phyloP scores from a whole-genome alignment of 92 coral and sea anemone genomes.

The Pocillopora meandrina region DNA sequence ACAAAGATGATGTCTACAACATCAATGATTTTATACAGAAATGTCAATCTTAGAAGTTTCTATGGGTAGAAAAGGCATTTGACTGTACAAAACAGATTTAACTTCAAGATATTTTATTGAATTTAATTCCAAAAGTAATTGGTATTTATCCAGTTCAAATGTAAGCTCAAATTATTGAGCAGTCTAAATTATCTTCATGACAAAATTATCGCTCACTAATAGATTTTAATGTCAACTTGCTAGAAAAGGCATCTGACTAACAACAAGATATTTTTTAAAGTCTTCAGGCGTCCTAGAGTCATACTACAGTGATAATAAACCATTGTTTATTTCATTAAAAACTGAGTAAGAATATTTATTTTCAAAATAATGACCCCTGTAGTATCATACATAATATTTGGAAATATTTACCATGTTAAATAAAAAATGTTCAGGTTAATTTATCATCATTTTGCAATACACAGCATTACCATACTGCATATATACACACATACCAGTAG shows the following conservation, averaged over 20 bases:
- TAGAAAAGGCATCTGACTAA: conserved; percentile 32
- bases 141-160: too few relatives aligned
- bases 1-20: conserved; percentile 40
- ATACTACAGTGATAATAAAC: conserved; percentile 72
- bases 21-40: conserved; percentile 52
- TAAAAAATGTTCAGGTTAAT: background rate
- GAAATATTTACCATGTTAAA: background rate
- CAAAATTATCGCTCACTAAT: conserved; percentile 58
- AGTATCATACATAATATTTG: conserved; percentile 29
- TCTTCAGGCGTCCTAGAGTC: conserved; percentile 59
- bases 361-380: background rate
- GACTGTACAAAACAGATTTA: conserved; percentile 44
- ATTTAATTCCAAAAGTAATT: too few relatives aligned
- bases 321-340: conserved; percentile 50
- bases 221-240: conserved; percentile 32
- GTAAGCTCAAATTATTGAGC: too few relatives aligned
- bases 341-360: conserved; percentile 15
- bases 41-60: conserved; percentile 61
- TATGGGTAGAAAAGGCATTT: too few relatives aligned
- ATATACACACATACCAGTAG: background rate
- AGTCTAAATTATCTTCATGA: too few relatives aligned
- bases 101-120: too few relatives aligned
- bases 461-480: conserved; percentile 8
- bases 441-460: conserved; percentile 33
- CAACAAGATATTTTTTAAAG: conserved; percentile 43